These are phyloP conservation scores for Rhipidura dahli DNA, from an alignment of 2,113 vertebrate species.

Conservation along the genomic window DNA sequence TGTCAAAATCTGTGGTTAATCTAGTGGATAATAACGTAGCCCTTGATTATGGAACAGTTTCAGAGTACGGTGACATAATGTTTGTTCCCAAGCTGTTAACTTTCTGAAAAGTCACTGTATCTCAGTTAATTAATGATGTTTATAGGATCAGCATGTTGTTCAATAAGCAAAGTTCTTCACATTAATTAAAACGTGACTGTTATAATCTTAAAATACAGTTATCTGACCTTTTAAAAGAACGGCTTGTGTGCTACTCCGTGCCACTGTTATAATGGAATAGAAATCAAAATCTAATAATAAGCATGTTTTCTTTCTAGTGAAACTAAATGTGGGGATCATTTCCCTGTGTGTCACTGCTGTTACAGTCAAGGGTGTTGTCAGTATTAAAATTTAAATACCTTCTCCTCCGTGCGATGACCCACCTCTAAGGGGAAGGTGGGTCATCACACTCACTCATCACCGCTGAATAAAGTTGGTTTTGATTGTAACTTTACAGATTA, in stretches of 20 bases:
- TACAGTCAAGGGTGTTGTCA: background rate
- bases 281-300: background rate
- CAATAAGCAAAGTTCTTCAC: background rate
- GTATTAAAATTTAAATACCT: background rate
- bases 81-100: background rate
- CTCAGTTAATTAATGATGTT: constrained; percentile 32
- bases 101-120: constrained; percentile 13
- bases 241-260: background rate
- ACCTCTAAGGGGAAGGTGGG: background rate
- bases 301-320: background rate
- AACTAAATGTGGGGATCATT: background rate
- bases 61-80: background rate
- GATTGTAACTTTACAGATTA: background rate
- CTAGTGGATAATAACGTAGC: constrained; percentile 38
- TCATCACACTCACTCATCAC: background rate
- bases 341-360: background rate
- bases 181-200: background rate
- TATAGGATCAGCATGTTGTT: background rate
- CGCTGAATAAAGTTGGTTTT: background rate
- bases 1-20: constrained; percentile 63
- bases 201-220: background rate
- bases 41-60: constrained; percentile 60
- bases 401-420: background rate
- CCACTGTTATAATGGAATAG: background rate
- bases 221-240: background rate